phyloP scores from a whole-genome alignment of 2,888 invertebrate species.

The Fragum fragum region DNA sequence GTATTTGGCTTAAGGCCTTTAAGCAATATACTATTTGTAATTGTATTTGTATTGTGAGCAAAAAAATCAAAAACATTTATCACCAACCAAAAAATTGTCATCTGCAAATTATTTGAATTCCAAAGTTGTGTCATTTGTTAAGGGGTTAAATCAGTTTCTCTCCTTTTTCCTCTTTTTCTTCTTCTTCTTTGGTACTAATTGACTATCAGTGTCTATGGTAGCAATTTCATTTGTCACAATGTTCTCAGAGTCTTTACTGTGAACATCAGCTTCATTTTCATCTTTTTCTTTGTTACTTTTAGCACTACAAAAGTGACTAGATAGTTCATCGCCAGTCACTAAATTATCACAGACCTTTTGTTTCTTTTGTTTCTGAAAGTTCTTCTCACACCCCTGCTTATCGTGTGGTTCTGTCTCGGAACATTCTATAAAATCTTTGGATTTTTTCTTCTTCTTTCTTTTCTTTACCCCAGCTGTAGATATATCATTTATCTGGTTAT shows the following conservation, averaged over 20 bases:
- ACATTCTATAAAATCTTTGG: not conserved
- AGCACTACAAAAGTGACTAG: not conserved
- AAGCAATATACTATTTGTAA: no score
- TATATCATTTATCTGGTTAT: no score
- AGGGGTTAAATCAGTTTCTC: not conserved
- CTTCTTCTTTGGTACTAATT: not conserved
- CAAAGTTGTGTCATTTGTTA: no score
- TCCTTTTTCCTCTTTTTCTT: conserved; percentile 12
- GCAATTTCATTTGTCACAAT: not conserved
- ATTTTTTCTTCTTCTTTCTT: conserved; percentile 44
- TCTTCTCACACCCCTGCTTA: no score
- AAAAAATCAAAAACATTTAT: no score
- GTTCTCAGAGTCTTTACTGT: not conserved
- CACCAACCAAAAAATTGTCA: no score
- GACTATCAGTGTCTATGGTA: not conserved
- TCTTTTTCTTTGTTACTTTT: not conserved
- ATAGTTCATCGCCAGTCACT: not conserved
- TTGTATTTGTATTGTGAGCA: no score
- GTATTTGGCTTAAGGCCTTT: no score
- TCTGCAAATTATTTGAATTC: no score
- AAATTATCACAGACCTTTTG: not conserved
- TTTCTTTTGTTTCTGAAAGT: conserved; percentile 9
- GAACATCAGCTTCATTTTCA: not conserved
- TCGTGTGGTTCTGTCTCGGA: no score
- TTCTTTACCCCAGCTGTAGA: not conserved